Percentiles rank a stretch among this genome's conserved stretches.
These are phyloP conservation scores for Dryomyza anilis DNA, from an alignment of 2,888 invertebrate species.

Conservation along the genomic window DNA sequence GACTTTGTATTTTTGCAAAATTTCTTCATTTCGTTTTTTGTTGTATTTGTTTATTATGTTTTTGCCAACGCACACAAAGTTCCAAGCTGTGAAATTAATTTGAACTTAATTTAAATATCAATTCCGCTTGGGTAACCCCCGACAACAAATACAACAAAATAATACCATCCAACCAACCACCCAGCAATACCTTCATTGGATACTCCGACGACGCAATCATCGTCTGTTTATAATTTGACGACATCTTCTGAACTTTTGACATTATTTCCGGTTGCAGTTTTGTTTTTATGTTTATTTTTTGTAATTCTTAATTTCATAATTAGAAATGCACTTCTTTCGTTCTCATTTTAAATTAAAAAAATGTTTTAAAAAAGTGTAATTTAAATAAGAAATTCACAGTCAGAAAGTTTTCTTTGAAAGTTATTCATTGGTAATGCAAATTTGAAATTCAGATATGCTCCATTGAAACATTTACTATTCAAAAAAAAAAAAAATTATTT, in stretches of 20 bases:
- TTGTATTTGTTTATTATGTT: slow-evolving; percentile 11
- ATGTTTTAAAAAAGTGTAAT: too few relatives aligned
- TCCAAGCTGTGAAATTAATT: slow-evolving; percentile 26
- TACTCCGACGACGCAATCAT: neutral
- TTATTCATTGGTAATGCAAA: too few relatives aligned
- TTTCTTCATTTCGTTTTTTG: neutral
- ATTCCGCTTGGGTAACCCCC: neutral
- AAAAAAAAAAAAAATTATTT: too few relatives aligned
- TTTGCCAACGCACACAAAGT: neutral
- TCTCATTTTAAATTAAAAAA: too few relatives aligned
- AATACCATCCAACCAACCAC: neutral
- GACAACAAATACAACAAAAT: neutral
- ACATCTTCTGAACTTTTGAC: slow-evolving; percentile 7
- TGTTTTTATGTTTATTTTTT: neutral
- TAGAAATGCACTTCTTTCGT: too few relatives aligned
- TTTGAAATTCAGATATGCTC: too few relatives aligned
- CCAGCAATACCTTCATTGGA: neutral
- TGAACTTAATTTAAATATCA: slow-evolving; percentile 26
- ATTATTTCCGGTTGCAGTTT: neutral
- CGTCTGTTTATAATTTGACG: slow-evolving; percentile 1
- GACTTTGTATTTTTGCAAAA: neutral
- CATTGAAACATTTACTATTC: too few relatives aligned
- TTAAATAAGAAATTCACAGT: too few relatives aligned
- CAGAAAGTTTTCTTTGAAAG: too few relatives aligned
- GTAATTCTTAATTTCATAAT: too few relatives aligned